Evolutionary conservation across 2,888 invertebrate genomes (phyloP), one percentile per base, ranked within the genome.

Genomic region (Opisthograptis luteolata): DNA sequence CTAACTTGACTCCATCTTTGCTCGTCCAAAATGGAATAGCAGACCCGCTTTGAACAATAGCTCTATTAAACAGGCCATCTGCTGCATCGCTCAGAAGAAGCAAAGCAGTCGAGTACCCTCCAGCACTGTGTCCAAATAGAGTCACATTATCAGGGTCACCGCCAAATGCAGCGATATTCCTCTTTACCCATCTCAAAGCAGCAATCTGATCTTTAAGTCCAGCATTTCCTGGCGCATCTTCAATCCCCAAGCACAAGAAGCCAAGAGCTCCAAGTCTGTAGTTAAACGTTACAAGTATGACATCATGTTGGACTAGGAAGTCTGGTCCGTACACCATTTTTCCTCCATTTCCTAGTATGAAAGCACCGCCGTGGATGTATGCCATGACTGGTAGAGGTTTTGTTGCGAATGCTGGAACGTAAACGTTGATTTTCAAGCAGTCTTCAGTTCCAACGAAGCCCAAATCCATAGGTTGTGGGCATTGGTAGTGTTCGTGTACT

Each of bases 281-380:
- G 51, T 86, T 83, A 44, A 87, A 79, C 3, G 85, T 79, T 0
- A 84, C 84, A 42, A 87, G 42, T 44, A 87, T 81, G 0, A 86
- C 79, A 15, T 79, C 73, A 27, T 79, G 76, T 37, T 69, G 70
- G 1, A 85, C 67, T 19, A 87, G 53, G 43, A 81, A 84, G 10
- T 82, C 78, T 19, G 86, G 81, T 1, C 71, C 80, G 14, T 76
- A 68, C 0, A 84, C 0, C 2, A 79, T 39, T 62, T 83, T 83
- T 7, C 84, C 81, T 2, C 84, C 86, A 51, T 70, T 80, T n/a
- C 86, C 85, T 0, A 80, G 0, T 0, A 79, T 32, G 44, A 84
- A 87, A 9, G 79, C 85, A 25, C 87, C 87, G 19, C 86, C 86
- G 22, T 87, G 85, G n/a, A 87, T 78, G 48, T 69, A 86, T 0